Evolutionary conservation across 2,113 vertebrate genomes (phyloP), one percentile per base, ranked within the genome.

Genomic region (Thryonomys swinderianus): DNA sequence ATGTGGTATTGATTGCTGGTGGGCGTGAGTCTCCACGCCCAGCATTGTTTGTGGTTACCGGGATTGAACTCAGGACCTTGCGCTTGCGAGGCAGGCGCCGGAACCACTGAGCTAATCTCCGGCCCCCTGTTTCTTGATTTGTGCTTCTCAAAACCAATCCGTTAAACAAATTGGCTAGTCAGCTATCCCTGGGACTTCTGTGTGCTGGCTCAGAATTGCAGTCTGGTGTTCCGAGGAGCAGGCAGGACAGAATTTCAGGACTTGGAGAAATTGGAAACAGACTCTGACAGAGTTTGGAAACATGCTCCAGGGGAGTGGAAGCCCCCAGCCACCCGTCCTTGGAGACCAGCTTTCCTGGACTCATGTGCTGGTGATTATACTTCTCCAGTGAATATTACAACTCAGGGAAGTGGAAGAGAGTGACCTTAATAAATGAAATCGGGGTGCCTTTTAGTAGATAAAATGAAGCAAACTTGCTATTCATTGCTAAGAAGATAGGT

Each of bases 191-290:
- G 42, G 79, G 69, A 45, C 67, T 32, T 55, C 27, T 25, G 5
- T 9, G 20, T 3, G 3, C 80, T 91, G 76, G 32, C 42, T 84
- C n/a, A 51, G 93, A 83, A n/a, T 27, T 10, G 37, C 18, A 3
- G 21, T 11, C 55, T 61, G 34, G 42, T 11, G 8, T 45, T 84
- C 92, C 42, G 25, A 73, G 87, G 53, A 4, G 48, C 76, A 42
- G 87, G 55, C 93, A 85, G 88, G 93, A 62, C 1, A 17, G 14
- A 87, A 51, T 78, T 95, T 85, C 53, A 69, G 64, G 48, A 40
- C 45, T 9, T 7, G 32, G 71, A 53, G 55, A 76, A 69, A 16
- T 71, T 25, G 34, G 74, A 55, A 20, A n/a, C 76, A 17, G 66
- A 76, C 17, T 57, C 55, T 57, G 55, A 57, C 55, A 53, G 55